These are phyloP conservation scores for Toxonevra muliebris DNA, from an alignment of 2,888 invertebrate species.

Conservation along the genomic window DNA sequence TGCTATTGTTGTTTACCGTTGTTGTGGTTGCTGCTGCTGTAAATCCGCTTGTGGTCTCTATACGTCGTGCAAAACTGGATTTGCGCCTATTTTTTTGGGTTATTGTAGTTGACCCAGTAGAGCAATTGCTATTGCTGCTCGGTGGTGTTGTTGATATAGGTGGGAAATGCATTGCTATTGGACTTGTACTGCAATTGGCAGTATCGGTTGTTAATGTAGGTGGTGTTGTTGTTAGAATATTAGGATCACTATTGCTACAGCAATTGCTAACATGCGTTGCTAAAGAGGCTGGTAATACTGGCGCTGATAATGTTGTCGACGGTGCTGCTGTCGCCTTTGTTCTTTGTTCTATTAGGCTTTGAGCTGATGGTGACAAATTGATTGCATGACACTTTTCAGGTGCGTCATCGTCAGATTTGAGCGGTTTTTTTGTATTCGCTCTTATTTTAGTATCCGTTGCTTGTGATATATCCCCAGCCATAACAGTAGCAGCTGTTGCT, in stretches of 20 bases:
- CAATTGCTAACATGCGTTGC: too few species aligned
- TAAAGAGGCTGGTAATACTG: not conserved
- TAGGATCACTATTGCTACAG: not conserved
- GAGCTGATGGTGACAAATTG: too few species aligned
- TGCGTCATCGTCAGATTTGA: too few species aligned
- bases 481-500: not conserved
- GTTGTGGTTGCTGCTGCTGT: conserved; percentile 14
- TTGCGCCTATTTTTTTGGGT: conserved; percentile 45
- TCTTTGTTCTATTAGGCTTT: not conserved
- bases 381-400: too few species aligned
- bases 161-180: conserved; percentile 1
- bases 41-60: conserved; percentile 36
- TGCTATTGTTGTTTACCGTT: conserved; percentile 30
- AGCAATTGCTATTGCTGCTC: conserved; percentile 42
- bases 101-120: conserved; percentile 4
- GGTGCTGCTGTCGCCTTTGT: not conserved
- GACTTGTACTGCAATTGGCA: not conserved
- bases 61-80: conserved; percentile 44
- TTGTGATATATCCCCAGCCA: conserved; percentile 19
- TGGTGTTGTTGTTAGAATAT: not conserved
- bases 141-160: conserved; percentile 42
- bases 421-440: too few species aligned
- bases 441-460: not conserved
- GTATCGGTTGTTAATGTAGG: not conserved
- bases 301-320: not conserved